Evolutionary conservation across 2,888 invertebrate species (phyloP).

Genomic region (Cartodere bifasciata): DNA sequence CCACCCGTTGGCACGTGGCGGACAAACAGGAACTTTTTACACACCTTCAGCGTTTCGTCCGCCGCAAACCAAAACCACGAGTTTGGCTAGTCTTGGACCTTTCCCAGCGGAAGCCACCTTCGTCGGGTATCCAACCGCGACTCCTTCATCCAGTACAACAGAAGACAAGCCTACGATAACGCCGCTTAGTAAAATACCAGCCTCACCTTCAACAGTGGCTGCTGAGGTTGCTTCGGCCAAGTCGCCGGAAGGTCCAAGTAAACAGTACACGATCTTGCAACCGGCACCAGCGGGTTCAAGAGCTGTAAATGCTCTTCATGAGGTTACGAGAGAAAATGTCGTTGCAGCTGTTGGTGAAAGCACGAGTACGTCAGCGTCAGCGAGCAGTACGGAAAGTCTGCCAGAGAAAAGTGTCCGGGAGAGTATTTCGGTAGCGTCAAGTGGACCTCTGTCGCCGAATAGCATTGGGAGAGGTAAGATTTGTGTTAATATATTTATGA

Average conservation of each 20-base stretch:
- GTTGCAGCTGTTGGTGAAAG: slow-evolving; percentile 31
- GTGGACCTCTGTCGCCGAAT: slow-evolving; percentile 59
- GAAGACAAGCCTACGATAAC: slow-evolving; percentile 38
- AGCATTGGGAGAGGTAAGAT: slow-evolving; percentile 64
- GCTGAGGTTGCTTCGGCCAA: slow-evolving; percentile 24
- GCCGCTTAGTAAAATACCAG: slow-evolving; percentile 38
- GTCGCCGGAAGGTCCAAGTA: slow-evolving; percentile 43
- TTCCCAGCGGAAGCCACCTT: slow-evolving; percentile 62
- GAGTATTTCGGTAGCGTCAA: slow-evolving; percentile 36
- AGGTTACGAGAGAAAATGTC: slow-evolving; percentile 49
- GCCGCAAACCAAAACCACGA: slow-evolving; percentile 33
- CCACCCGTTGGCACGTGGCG: slow-evolving; percentile 18
- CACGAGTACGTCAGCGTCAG: slow-evolving; percentile 24
- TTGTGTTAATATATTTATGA: too few species aligned
- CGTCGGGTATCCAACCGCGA: slow-evolving; percentile 51
- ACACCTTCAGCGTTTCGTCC: slow-evolving; percentile 72
- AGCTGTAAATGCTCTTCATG: slow-evolving; percentile 71
- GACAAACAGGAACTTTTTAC: too few species aligned
- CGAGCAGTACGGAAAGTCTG: slow-evolving; percentile 29
- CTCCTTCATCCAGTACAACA: slow-evolving; percentile 22
- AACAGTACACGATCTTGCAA: slow-evolving; percentile 79
- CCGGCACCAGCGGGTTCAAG: slow-evolving; percentile 71
- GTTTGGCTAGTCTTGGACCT: slow-evolving; percentile 42
- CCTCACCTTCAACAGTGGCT: slow-evolving; percentile 20
- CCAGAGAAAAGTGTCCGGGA: slow-evolving; percentile 19